Percentiles rank a stretch among this genome's conserved stretches.
Conservation (phyloP, 1,140 invertebrate species). For the Luehdorfia chinensis region DNA sequence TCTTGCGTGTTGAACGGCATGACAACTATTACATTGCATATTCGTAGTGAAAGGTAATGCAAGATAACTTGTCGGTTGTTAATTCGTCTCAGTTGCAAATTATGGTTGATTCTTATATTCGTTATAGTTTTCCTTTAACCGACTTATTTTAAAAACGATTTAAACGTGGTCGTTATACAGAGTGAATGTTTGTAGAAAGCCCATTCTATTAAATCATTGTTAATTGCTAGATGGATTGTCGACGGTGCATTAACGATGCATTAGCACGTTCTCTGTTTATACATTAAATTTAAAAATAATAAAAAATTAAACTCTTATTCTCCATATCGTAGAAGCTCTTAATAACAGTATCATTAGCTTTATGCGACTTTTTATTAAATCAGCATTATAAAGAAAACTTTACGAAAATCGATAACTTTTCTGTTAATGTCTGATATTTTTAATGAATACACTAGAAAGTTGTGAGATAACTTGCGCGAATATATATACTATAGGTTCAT, state of each 20-base stretch:
- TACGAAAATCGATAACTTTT: too few relatives aligned
- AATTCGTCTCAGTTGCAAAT: conserved; percentile 27
- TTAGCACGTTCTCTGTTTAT: conserved; percentile 6
- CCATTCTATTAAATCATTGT: conserved; percentile 13
- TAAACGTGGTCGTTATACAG: conserved; percentile 2
- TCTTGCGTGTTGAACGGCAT: conserved; percentile 37
- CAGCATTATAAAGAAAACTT: too few relatives aligned
- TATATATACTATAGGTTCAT: too few relatives aligned
- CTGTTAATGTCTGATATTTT: too few relatives aligned
- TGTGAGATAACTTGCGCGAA: too few relatives aligned
- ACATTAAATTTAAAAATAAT: neutral
- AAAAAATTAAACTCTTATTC: too few relatives aligned
- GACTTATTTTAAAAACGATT: conserved; percentile 9
- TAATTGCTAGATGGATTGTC: conserved; percentile 5
- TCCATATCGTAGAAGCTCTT: too few relatives aligned
- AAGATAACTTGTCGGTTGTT: conserved; percentile 27
- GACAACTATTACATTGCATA: conserved; percentile 17
- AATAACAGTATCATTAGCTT: too few relatives aligned
- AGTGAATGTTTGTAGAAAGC: conserved; percentile 14
- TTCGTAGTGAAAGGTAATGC: conserved; percentile 38
- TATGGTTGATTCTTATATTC: conserved; percentile 6
- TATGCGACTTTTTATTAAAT: too few relatives aligned
- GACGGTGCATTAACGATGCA: conserved; percentile 1
- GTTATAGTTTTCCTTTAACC: conserved; percentile 7
- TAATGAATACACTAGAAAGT: too few relatives aligned